Evolutionary conservation across 2,113 vertebrate genomes (phyloP).

Genomic region (Elgaria multicarinata): DNA sequence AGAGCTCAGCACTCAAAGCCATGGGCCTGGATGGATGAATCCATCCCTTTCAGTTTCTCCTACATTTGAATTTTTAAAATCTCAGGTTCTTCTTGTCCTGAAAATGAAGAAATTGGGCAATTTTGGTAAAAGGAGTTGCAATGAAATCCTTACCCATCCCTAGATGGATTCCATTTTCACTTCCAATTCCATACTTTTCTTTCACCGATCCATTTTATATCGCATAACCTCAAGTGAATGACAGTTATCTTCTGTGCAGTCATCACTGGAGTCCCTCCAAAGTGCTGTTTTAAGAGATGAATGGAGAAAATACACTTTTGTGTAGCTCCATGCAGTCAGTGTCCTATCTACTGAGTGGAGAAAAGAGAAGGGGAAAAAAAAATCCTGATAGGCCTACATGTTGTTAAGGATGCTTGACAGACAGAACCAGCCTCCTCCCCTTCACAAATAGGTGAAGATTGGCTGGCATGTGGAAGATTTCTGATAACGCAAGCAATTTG

Average conservation of each 20-base stretch:
- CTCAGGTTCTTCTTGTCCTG: no score
- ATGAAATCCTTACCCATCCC: not conserved
- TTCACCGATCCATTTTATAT: not conserved
- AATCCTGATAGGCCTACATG: not conserved
- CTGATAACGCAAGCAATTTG: not conserved
- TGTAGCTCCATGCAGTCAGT: not conserved
- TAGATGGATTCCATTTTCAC: not conserved
- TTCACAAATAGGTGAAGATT: constrained; percentile 7
- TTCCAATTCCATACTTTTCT: not conserved
- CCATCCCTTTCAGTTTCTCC: no score
- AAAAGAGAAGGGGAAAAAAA: not conserved
- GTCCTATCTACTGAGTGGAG: not conserved
- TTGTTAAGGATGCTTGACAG: not conserved
- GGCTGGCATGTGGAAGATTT: not conserved
- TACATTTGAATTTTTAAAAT: no score
- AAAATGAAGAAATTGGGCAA: no score
- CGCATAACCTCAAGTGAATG: not conserved
- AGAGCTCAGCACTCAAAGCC: no score
- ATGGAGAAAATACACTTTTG: not conserved
- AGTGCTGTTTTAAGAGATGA: not conserved
- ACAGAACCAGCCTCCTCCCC: not conserved
- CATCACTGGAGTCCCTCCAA: no score
- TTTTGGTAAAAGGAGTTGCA: no score
- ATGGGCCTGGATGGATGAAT: no score
- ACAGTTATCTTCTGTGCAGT: not conserved